Evolutionary conservation across 2,888 invertebrate species (phyloP).

Genomic region (Geophilus truncorum): DNA sequence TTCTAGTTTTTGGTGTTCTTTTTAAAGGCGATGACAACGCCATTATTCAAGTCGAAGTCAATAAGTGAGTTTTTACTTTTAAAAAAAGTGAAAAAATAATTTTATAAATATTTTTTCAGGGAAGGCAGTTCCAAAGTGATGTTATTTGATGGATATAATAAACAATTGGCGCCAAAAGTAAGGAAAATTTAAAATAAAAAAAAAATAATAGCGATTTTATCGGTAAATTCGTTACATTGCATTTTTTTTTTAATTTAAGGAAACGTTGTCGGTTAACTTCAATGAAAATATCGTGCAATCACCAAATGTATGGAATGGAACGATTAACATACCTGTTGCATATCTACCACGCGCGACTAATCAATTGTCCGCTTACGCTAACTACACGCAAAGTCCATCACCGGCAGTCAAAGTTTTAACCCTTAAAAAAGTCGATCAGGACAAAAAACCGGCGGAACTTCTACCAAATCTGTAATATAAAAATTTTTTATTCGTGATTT

Average conservation of each 20-base stretch:
- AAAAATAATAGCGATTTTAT: neutral
- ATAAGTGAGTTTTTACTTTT: neutral
- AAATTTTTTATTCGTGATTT: neutral
- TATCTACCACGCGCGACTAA: conserved; percentile 11
- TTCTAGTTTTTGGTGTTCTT: neutral
- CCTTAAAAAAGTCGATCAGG: neutral
- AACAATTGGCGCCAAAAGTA: neutral
- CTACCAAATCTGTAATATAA: conserved; percentile 13
- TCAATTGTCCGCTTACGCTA: neutral
- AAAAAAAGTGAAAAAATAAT: neutral
- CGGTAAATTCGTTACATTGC: neutral
- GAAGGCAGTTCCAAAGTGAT: neutral
- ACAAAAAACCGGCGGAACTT: neutral
- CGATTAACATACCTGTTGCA: neutral
- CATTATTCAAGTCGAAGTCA: neutral
- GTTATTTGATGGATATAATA: neutral
- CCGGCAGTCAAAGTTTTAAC: neutral
- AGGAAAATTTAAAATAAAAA: neutral
- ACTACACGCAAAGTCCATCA: neutral
- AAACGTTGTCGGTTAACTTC: neutral
- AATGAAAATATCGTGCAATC: neutral
- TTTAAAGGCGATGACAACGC: neutral
- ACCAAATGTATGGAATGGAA: neutral
- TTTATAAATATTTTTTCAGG: neutral
- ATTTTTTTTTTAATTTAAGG: neutral